These are phyloP conservation scores for Nebria brevicollis DNA, from an alignment of 2,888 invertebrate genomes.

Conservation along the genomic window DNA sequence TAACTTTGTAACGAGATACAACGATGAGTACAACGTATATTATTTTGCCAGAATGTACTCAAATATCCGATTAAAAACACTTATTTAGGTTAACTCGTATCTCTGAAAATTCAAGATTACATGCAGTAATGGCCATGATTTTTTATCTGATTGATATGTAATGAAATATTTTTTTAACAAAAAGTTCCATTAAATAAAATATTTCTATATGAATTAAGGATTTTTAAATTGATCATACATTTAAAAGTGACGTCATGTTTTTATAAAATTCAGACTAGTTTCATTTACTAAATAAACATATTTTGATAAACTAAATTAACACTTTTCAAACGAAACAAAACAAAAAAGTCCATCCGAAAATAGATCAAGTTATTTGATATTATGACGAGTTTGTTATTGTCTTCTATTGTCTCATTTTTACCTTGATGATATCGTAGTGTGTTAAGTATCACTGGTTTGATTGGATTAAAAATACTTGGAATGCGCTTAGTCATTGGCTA, in stretches of 20 bases:
- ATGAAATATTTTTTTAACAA: not conserved
- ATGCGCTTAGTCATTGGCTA: not conserved
- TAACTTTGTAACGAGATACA: not conserved
- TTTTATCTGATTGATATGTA: slow-evolving; percentile 19
- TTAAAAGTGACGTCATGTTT: no score
- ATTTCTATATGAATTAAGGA: not conserved
- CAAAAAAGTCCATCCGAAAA: not conserved
- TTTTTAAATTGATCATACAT: no score
- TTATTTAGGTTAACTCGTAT: slow-evolving; percentile 11
- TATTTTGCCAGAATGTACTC: not conserved
- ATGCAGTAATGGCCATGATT: slow-evolving; percentile 27
- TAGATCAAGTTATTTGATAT: not conserved
- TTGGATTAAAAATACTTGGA: not conserved
- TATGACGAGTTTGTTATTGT: not conserved
- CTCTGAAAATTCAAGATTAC: slow-evolving; percentile 18
- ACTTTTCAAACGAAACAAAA: not conserved
- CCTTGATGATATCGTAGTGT: not conserved
- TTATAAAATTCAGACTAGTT: no score
- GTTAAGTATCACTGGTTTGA: not conserved
- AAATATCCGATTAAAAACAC: not conserved
- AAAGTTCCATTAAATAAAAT: not conserved
- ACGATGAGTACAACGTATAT: not conserved
- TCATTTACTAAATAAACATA: no score
- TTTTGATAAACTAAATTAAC: no score
- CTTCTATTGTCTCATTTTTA: not conserved